Conservation (phyloP, 2,797 vertebrate genomes). For the Setipinna tenuifilis region DNA sequence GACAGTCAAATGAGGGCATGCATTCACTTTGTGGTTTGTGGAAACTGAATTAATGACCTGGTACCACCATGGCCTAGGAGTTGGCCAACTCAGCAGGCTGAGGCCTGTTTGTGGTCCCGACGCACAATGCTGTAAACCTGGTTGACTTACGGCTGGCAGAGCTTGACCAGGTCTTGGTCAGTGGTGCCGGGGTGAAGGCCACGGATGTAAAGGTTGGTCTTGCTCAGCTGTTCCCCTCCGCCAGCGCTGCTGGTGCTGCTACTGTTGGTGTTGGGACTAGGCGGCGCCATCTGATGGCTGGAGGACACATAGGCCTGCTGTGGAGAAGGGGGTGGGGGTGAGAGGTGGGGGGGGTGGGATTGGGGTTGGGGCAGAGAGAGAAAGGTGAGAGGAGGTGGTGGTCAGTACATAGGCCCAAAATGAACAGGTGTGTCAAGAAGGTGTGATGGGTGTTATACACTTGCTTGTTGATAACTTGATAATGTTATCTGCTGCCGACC, state of each 20-base stretch:
- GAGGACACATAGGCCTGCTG: conserved; percentile 90
- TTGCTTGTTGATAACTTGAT: not conserved
- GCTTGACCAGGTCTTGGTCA: conserved; percentile 93
- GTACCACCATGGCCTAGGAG: not conserved
- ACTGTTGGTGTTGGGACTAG: conserved; percentile 86
- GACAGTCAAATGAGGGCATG: not conserved
- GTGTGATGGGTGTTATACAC: not conserved
- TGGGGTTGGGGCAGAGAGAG: too few relatives aligned
- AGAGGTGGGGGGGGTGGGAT: not conserved
- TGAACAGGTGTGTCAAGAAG: not conserved
- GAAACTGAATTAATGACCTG: not conserved
- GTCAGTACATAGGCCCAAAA: not conserved
- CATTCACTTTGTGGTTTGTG: not conserved
- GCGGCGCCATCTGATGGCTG: conserved; percentile 89
- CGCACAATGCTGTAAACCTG: not conserved
- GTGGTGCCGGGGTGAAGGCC: conserved; percentile 91
- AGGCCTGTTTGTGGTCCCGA: not conserved
- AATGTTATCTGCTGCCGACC: not conserved
- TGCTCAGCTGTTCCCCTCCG: conserved; percentile 89
- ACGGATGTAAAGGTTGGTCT: conserved; percentile 93
- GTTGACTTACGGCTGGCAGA: conserved; percentile 91
- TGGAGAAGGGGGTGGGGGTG: conserved; percentile 13
- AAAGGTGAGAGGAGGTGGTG: not conserved
- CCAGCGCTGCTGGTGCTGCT: conserved; percentile 78
- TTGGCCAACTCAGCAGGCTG: not conserved